phyloP scores from a whole-genome alignment of 2,113 vertebrate genomes.

The Phyllostomus discolor region DNA sequence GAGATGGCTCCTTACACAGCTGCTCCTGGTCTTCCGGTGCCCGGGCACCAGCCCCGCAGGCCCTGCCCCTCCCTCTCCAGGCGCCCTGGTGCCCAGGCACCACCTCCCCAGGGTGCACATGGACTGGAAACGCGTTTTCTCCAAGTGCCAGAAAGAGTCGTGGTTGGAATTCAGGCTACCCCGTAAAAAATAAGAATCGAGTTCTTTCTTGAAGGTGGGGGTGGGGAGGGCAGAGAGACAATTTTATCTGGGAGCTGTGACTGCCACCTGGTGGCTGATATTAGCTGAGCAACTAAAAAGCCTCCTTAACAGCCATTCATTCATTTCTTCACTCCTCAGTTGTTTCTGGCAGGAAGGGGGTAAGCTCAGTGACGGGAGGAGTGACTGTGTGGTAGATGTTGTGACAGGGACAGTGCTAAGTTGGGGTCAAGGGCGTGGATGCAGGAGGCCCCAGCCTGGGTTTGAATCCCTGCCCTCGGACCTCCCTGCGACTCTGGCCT shows the following conservation, averaged over 20 bases:
- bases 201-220: background rate
- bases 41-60: rapidly evolving
- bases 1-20: background rate
- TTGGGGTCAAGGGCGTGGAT: background rate
- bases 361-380: rapidly evolving
- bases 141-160: background rate
- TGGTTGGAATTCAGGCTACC: background rate
- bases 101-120: rapidly evolving
- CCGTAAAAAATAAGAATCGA: background rate
- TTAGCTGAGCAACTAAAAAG: background rate
- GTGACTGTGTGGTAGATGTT: rapidly evolving
- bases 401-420: background rate
- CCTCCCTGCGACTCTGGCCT: background rate
- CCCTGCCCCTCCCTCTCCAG: too few species aligned
- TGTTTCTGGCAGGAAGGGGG: background rate
- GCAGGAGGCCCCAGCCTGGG: background rate
- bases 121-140: background rate
- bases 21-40: background rate
- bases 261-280: slow-evolving; percentile 61
- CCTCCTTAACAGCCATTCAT: background rate
- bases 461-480: background rate
- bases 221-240: background rate
- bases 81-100: rapidly evolving
- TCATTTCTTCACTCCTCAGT: background rate
- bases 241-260: slow-evolving; percentile 31